These are phyloP conservation scores for Megalopta genalis DNA, from an alignment of 1,140 invertebrate genomes.

Conservation along the genomic window DNA sequence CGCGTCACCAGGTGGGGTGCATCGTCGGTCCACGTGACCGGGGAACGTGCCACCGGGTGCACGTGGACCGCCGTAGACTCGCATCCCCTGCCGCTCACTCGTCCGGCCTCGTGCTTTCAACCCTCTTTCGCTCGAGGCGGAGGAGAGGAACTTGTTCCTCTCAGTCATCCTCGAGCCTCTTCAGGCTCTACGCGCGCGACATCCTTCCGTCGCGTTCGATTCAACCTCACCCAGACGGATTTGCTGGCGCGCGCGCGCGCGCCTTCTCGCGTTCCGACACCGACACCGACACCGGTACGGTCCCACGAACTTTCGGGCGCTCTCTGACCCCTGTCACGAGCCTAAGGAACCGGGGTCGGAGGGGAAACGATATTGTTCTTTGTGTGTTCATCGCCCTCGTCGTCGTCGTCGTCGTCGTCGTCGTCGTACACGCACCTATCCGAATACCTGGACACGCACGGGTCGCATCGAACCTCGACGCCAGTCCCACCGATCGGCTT, in stretches of 20 bases:
- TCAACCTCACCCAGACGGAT: too few species aligned
- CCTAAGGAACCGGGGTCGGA: too few species aligned
- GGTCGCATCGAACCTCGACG: too few species aligned
- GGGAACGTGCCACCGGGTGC: constrained; percentile 73
- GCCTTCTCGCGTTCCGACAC: not conserved
- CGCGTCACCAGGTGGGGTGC: constrained; percentile 23
- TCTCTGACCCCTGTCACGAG: too few species aligned
- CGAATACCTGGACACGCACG: too few species aligned
- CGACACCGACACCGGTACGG: too few species aligned
- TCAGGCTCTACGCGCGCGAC: constrained; percentile 45
- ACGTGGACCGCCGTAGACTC: constrained; percentile 65
- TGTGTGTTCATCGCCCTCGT: too few species aligned
- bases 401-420: too few species aligned
- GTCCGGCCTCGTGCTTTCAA: constrained; percentile 57
- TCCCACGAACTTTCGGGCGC: too few species aligned
- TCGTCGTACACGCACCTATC: too few species aligned
- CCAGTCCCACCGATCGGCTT: too few species aligned
- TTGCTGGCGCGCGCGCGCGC: not conserved
- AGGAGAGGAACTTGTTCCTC: constrained; percentile 57
- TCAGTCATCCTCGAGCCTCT: constrained; percentile 64
- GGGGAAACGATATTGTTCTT: too few species aligned
- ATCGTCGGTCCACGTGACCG: constrained; percentile 69
- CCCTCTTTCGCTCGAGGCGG: constrained; percentile 57
- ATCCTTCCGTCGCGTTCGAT: not conserved
- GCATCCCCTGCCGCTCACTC: constrained; percentile 52